A percentile compares a stretch with the other conserved stretches of the same genome.
phyloP scores from a whole-genome alignment of 2,113 vertebrate genomes.

The Lathamus discolor region DNA sequence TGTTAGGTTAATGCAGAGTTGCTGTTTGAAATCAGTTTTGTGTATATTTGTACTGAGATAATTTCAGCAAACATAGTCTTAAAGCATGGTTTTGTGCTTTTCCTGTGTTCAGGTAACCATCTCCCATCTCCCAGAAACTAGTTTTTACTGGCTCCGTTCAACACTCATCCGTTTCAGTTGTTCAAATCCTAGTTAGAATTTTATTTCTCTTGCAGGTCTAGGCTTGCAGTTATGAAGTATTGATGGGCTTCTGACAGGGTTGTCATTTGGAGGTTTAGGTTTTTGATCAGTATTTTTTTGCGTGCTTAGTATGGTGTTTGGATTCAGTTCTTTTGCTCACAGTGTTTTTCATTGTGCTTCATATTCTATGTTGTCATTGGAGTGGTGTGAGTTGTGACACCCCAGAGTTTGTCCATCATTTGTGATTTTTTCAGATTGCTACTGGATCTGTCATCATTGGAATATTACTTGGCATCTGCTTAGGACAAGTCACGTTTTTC shows the following conservation, averaged over 20 bases:
- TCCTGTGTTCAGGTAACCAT: neutral
- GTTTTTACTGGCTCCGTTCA: neutral
- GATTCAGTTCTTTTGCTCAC: neutral
- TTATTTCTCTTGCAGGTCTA: conserved; percentile 65
- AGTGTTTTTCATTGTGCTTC: neutral
- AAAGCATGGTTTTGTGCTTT: neutral
- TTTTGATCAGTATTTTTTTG: conserved; percentile 52
- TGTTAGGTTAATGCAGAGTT: neutral
- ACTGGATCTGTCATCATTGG: neutral
- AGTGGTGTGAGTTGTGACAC: neutral
- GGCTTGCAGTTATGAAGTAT: conserved; percentile 63
- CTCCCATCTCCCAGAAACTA: neutral
- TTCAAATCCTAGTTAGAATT: conserved; percentile 25
- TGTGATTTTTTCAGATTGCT: neutral
- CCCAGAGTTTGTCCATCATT: neutral
- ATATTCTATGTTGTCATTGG: neutral
- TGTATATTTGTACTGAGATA: neutral
- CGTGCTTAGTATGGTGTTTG: conserved; percentile 27
- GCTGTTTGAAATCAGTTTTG: neutral
- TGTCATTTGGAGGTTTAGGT: conserved; percentile 53
- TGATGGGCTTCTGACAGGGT: conserved; percentile 65
- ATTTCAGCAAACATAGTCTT: neutral
- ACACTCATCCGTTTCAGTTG: neutral
- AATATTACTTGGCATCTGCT: neutral
- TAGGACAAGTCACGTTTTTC: neutral